Conservation (phyloP, 2,113 vertebrate genomes). For the Antechinus stuartii region DNA sequence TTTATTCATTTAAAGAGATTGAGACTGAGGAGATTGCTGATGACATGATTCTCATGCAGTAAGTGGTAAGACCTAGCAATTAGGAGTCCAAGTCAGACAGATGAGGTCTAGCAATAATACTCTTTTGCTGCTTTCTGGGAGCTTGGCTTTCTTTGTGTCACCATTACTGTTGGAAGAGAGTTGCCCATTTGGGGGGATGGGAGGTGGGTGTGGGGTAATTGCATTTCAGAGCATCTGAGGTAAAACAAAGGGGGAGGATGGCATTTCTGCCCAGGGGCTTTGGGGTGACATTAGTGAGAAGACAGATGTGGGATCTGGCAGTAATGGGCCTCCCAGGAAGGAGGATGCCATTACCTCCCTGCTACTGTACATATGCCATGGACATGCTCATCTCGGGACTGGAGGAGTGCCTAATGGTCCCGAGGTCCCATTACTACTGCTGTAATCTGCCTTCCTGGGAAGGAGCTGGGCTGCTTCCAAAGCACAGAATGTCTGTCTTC, state of each 20-base stretch:
- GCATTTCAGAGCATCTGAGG: background rate
- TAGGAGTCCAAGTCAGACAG: background rate
- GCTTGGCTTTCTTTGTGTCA: background rate
- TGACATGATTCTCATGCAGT: background rate
- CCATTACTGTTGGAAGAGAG: background rate
- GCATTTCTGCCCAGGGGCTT: background rate
- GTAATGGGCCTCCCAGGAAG: background rate
- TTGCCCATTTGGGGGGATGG: background rate
- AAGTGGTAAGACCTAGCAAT: background rate
- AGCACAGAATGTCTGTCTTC: slow-evolving; percentile 1
- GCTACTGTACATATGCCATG: slow-evolving; percentile 11
- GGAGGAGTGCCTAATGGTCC: slow-evolving; percentile 9
- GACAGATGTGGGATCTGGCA: slow-evolving; percentile 18
- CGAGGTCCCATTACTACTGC: slow-evolving; percentile 2
- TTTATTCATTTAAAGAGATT: background rate
- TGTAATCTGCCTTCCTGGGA: background rate
- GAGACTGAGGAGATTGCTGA: background rate
- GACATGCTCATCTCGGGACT: background rate
- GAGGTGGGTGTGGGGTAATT: background rate
- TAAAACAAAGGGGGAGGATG: background rate
- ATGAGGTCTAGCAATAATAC: background rate
- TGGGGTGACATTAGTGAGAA: background rate
- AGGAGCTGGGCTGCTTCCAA: background rate
- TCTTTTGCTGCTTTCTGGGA: background rate
- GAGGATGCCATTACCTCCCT: background rate